phyloP scores from a whole-genome alignment of 2,888 invertebrate genomes.

The Watsonalla cultraria region DNA sequence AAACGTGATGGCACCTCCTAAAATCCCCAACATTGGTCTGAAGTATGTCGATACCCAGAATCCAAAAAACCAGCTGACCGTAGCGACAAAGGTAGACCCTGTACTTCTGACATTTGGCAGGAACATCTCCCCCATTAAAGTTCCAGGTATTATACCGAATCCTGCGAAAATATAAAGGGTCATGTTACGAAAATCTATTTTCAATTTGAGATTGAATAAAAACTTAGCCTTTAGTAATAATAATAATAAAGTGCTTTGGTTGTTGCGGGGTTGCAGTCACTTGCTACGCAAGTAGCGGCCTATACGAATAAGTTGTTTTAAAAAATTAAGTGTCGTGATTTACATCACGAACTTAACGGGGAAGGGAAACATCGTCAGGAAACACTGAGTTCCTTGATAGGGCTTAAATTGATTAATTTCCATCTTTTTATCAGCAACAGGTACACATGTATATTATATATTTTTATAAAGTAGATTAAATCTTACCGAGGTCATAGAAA shows the following conservation, averaged over 20 bases:
- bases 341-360: too few species aligned
- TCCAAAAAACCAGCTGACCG: conserved; percentile 1
- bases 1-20: conserved; percentile 2
- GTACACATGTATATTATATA: too few species aligned
- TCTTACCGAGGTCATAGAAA: too few species aligned
- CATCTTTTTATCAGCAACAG: background rate
- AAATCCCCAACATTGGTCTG: background rate
- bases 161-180: background rate
- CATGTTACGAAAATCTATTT: background rate
- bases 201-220: background rate
- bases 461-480: too few species aligned
- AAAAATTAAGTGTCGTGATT: too few species aligned
- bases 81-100: conserved; percentile 1
- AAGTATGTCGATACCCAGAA: background rate
- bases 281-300: too few species aligned
- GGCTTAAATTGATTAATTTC: too few species aligned
- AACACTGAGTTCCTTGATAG: too few species aligned
- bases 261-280: too few species aligned
- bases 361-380: background rate
- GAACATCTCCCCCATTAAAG: conserved; percentile 7
- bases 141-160: background rate
- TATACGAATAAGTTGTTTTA: too few species aligned
- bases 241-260: background rate
- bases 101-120: conserved; percentile 3
- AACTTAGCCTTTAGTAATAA: too few species aligned